Base-by-base conservation (phyloP, 2,113 vertebrate genomes). In the Neodontobutis hainanensis region DNA sequence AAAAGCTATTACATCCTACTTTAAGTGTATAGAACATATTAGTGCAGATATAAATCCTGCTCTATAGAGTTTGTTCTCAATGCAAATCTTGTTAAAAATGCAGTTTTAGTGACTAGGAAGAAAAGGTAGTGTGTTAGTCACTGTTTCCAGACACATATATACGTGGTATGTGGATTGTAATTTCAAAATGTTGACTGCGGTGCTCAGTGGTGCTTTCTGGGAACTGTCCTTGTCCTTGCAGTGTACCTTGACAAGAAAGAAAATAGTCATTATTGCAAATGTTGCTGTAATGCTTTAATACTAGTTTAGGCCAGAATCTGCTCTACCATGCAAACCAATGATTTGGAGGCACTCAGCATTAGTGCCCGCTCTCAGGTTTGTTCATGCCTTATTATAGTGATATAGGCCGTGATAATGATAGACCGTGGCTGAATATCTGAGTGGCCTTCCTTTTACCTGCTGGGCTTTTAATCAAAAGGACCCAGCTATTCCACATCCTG, bases 381-480 rank as follows among this genome's bases (percentile, higher is more conserved):
- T 62, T 75, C 80, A 65, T 68, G 63, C 75, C 65, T 84, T 84
- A 85, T 82, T 87, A 84, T 64, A 61, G 68, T 69, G 83, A 88
- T 89, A 81, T 75, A 77, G 68, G 65, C 55, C 38, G 43, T 82
- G 88, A 88, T 88, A 85, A 85, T 88, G 79, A 88, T 70, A 40
- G 67, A 77, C 46, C 75, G 46, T 82, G 76, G 74, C 82, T 86
- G 80, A 87, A 75, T 86, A 76, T 68, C 67, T 78, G 69, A 84
- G 74, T 45, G 46, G 59, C 74, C 61, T 81, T 75, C 59, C 65
- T 80, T n/a, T 76, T 78, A 67, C 80, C 82, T 87, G 70, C 76
- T 5, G 74, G 84, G 78, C 77, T 78, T 83, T 90, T 89, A 88
- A 87, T 90, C 84, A 89, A 89, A 88, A 82, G 62, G 78, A 77